These are phyloP conservation scores for Thaumatotibia leucotreta DNA, from an alignment of 1,140 invertebrate genomes.

Conservation along the genomic window DNA sequence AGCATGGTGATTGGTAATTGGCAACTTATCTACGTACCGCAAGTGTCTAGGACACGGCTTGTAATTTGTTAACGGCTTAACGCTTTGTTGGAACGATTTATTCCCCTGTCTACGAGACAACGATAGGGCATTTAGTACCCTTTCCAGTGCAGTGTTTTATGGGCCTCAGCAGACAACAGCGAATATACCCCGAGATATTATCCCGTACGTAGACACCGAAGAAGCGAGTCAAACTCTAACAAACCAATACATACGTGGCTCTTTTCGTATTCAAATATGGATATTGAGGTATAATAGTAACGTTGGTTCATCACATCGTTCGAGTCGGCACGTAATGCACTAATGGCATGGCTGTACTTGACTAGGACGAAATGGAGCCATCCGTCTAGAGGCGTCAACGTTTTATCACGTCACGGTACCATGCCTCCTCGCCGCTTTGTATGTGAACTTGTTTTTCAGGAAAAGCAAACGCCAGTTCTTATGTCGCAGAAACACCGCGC, in stretches of 20 bases:
- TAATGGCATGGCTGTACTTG: background rate
- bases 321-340: background rate
- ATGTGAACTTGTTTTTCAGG: background rate
- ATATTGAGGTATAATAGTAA: background rate
- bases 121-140: constrained; percentile 11
- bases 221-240: background rate
- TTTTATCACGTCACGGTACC: background rate
- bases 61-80: constrained; percentile 1
- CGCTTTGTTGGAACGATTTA: background rate
- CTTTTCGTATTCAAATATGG: no score
- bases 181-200: background rate
- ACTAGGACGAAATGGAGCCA: constrained; percentile 1
- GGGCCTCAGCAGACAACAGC: background rate
- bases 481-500: background rate
- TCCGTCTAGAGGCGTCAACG: background rate
- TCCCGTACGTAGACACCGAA: background rate
- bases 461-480: background rate
- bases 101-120: background rate
- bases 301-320: background rate
- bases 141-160: background rate
- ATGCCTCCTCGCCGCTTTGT: background rate
- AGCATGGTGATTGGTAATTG: background rate
- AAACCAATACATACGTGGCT: background rate
- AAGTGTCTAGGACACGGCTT: background rate
- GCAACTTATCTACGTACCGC: background rate